Conservation (phyloP, 2,797 vertebrate genomes). For the Hoplostethus atlanticus region DNA sequence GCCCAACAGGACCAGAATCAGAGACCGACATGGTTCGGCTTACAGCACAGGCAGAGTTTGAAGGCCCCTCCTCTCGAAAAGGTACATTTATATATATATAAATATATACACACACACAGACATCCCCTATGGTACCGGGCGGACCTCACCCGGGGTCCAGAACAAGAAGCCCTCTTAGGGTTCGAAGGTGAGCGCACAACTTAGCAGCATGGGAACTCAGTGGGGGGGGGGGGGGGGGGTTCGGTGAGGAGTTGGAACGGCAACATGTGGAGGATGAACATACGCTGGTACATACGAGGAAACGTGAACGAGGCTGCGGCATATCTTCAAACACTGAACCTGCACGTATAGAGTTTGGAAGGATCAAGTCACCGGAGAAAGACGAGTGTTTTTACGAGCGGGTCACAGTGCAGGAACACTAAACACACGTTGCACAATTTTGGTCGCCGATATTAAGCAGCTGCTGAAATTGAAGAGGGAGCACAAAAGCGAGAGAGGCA, state of each 20-base stretch:
- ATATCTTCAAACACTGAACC: constrained; percentile 32
- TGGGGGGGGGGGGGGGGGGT: constrained; percentile 25
- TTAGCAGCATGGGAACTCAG: constrained; percentile 55
- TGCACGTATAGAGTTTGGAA: constrained; percentile 33
- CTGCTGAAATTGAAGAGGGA: constrained; percentile 13
- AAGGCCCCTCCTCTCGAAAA: constrained; percentile 80
- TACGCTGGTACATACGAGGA: constrained; percentile 27
- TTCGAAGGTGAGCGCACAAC: constrained; percentile 46
- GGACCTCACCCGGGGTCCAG: constrained; percentile 51
- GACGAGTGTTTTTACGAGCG: constrained; percentile 44
- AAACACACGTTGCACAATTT: constrained; percentile 27
- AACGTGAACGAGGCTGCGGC: constrained; percentile 24
- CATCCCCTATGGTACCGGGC: constrained; percentile 33
- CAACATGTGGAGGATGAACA: constrained; percentile 37
- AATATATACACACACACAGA: constrained; percentile 48
- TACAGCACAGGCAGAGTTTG: constrained; percentile 84
- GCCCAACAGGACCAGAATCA: constrained; percentile 42
- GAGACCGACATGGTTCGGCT: constrained; percentile 72
- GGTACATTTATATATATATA: constrained; percentile 12
- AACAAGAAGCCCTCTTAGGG: constrained; percentile 53
- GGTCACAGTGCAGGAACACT: constrained; percentile 32
- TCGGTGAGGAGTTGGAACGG: constrained; percentile 24
- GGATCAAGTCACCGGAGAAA: constrained; percentile 27
- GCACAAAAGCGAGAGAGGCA: constrained; percentile 13
- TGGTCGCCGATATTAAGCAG: constrained; percentile 49